Evolutionary conservation across 92 coral and sea anemone species (phyloP).

Genomic region (Parazoanthus swiftii): DNA sequence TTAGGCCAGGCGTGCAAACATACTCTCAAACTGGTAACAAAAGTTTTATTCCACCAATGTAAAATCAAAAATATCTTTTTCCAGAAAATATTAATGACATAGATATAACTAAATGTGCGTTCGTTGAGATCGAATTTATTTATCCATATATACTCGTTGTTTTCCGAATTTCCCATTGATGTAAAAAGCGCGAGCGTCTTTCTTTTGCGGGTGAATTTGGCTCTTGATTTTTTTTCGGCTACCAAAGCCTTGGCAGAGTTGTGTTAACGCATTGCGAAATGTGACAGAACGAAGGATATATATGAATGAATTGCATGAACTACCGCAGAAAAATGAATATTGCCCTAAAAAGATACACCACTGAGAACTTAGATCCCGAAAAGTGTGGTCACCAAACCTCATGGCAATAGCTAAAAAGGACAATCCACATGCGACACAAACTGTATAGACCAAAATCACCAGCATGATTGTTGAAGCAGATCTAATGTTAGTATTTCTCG

Average conservation of each 20-base stretch:
- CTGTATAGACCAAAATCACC: background rate
- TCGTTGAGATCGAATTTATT: no score
- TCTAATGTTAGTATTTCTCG: background rate
- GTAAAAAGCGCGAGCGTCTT: background rate
- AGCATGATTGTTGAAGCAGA: background rate
- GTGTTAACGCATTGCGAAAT: background rate
- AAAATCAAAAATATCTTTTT: no score
- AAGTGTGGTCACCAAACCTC: background rate
- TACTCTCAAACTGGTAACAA: no score
- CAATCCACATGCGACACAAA: background rate
- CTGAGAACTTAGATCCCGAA: no score
- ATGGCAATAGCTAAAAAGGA: background rate
- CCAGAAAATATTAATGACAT: no score
- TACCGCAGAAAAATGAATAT: background rate
- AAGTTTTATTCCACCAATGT: no score
- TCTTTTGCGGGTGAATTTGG: background rate
- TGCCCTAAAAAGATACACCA: background rate
- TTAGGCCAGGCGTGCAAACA: no score
- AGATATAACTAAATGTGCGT: no score
- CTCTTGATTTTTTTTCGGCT: background rate
- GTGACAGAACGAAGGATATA: background rate
- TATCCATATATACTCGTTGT: background rate
- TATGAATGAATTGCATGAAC: slow-evolving; percentile 5
- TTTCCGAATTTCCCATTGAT: slow-evolving; percentile 22
- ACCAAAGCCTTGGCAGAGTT: background rate